Percentiles rank a stretch among this genome's conserved stretches.
These are phyloP conservation scores for Chironomus riparius DNA, from an alignment of 2,888 invertebrate genomes.

Conservation along the genomic window DNA sequence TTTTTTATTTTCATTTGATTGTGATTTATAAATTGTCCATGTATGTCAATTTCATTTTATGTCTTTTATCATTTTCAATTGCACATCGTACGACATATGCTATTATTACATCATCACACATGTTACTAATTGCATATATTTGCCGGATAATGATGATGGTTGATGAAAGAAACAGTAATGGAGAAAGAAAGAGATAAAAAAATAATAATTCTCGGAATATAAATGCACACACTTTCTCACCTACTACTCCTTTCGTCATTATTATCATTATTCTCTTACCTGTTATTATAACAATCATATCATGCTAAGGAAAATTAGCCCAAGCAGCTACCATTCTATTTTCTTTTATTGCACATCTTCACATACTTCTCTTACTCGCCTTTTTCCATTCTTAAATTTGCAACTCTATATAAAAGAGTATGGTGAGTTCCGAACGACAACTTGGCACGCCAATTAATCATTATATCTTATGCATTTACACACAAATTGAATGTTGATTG, in stretches of 20 bases:
- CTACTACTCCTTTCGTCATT: background rate
- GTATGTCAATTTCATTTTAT: background rate
- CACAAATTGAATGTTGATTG: background rate
- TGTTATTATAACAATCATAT: background rate
- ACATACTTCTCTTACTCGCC: background rate
- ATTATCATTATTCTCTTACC: background rate
- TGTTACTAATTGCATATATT: background rate
- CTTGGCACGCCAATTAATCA: background rate
- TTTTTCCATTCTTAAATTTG: no score
- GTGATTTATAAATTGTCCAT: background rate
- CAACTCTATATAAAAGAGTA: no score
- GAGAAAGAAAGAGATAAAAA: background rate
- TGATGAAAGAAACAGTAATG: no score
- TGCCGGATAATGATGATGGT: background rate
- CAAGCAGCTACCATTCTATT: background rate
- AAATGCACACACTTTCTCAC: constrained; percentile 4
- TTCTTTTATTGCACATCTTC: background rate
- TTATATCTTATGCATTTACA: background rate
- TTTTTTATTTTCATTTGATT: background rate
- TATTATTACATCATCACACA: background rate
- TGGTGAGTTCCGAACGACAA: no score
- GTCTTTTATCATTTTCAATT: no score
- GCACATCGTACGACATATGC: background rate
- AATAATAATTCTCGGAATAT: background rate
- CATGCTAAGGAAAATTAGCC: background rate